Evolutionary conservation across 37 sponge, comb jelly and placozoan species (phyloP).

Genomic region (Halisarca cf. caerulea): DNA sequence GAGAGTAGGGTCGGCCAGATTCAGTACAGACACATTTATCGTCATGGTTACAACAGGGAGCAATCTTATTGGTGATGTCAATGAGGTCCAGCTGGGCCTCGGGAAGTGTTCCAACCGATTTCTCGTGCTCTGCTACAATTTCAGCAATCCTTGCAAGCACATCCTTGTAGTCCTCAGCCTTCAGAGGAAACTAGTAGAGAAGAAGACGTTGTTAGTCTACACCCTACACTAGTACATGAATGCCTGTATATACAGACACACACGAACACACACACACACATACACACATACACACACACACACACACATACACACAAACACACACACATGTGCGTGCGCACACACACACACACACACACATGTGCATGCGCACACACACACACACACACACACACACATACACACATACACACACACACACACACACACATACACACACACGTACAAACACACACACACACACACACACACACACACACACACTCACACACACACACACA

Average conservation of each 20-base stretch:
- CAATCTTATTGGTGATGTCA: conserved; percentile 26
- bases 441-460: neutral
- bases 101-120: conserved; percentile 28
- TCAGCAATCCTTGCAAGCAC: conserved; percentile 2
- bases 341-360: no score
- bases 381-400: conserved; percentile 23
- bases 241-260: no score
- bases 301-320: no score
- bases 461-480: neutral
- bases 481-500: neutral
- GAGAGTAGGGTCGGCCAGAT: no score
- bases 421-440: neutral
- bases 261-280: no score
- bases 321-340: no score
- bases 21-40: conserved; percentile 22
- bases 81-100: conserved; percentile 31
- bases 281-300: no score
- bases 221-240: no score
- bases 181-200: conserved; percentile 11
- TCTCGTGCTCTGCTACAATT: conserved; percentile 18
- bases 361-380: neutral
- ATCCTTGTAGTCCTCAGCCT: conserved; percentile 28
- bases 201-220: neutral
- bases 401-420: neutral
- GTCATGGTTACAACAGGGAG: conserved; percentile 43